Evolutionary conservation across 2,113 vertebrate species (phyloP), one percentile per base, ranked within the genome.

Genomic region (Pangasianodon gigas): DNA sequence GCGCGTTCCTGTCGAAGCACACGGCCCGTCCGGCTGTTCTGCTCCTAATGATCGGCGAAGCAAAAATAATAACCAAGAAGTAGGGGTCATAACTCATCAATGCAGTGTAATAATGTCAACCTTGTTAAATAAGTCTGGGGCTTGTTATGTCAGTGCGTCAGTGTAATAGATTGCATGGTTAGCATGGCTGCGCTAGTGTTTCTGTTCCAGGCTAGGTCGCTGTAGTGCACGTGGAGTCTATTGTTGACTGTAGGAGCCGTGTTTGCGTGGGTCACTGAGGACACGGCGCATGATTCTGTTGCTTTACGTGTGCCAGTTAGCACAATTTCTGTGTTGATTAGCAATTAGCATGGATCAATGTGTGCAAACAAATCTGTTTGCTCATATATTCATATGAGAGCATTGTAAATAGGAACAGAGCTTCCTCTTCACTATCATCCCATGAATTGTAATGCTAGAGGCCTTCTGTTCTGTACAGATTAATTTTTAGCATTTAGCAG

Each of bases 21-120:
- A 87, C 79, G 54, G 87, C 91, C 86, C 32, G 90, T 93, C 94
- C 87, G 88, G 93, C 94, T 93, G 95, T 96, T 94, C 95, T 93
- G 93, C 91, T 93, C 91, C 94, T 96, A 96, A 96, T 95, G 95
- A 96, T 95, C 94, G 91, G 94, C 93, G 89, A 92, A 94, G 92
- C 90, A 92, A 90, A 95, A 96, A 95, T 95, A 96, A 95, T 95
- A 95, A 95, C 93, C 89, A 88, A 91, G 92, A 93, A 89, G 32
- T 90, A 88, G 86, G 88, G 93, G 93, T 94, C 92, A 92, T 95
- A 95, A 95, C 93, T 96, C 95, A 95, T 90, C 90, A 92, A 91
- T 91, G 88, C 89, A 90, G 91, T 91, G 93, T 91, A 90, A 95
- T 93, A 90, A 93, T 87, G 91, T 94, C 95, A 93, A 91, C 90